Conservation (phyloP, 92 coral and sea anemone genomes). For the Actinernus sp. region DNA sequence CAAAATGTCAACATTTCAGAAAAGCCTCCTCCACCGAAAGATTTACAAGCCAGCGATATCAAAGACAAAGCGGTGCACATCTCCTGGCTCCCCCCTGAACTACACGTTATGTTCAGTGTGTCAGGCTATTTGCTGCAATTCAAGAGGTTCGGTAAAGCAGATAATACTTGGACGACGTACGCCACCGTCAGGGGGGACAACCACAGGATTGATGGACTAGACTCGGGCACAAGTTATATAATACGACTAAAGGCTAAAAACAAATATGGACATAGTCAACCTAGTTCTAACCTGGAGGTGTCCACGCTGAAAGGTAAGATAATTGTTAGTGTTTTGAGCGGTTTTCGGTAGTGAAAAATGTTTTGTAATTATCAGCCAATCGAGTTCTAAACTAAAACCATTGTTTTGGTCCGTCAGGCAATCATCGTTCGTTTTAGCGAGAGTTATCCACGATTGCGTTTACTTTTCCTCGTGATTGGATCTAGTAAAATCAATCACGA, state of each 20-base stretch:
- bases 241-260: constrained; percentile 76
- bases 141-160: constrained; percentile 53
- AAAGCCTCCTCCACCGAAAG: constrained; percentile 78
- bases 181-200: constrained; percentile 50
- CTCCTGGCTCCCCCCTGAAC: constrained; percentile 79
- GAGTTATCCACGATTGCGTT: too few species aligned
- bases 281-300: constrained; percentile 66
- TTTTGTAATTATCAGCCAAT: too few species aligned
- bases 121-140: constrained; percentile 63
- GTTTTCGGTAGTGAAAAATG: too few species aligned
- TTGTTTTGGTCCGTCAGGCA: too few species aligned
- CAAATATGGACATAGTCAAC: constrained; percentile 68
- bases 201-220: constrained; percentile 66
- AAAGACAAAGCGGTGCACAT: constrained; percentile 54
- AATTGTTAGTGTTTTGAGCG: too few species aligned
- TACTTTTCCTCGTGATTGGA: too few species aligned
- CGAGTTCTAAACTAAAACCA: too few species aligned
- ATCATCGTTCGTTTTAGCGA: too few species aligned
- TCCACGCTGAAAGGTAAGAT: constrained; percentile 62
- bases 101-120: constrained; percentile 61
- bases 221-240: constrained; percentile 61
- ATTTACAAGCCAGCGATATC: constrained; percentile 51
- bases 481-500: too few species aligned
- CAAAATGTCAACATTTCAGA: too few species aligned
- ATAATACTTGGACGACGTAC: constrained; percentile 44